Evolutionary conservation across 2,797 vertebrate species (phyloP).

Genomic region (Molossus molossus): DNA sequence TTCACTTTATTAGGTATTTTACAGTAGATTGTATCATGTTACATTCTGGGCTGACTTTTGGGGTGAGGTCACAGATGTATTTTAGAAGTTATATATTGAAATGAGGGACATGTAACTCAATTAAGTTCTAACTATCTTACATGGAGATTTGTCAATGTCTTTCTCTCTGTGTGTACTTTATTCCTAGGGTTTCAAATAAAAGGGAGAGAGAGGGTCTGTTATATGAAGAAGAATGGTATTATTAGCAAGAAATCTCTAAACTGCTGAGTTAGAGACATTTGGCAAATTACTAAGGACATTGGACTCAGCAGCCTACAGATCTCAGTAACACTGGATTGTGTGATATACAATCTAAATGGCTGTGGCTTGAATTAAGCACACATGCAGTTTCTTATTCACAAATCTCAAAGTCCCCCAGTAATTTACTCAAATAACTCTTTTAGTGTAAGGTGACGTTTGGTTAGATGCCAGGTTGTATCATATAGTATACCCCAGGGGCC

Average conservation of each 20-base stretch:
- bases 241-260: conserved; percentile 61
- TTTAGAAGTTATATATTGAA: conserved; percentile 62
- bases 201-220: conserved; percentile 29
- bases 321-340: conserved; percentile 52
- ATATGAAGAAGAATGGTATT: not conserved
- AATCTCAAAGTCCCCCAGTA: conserved; percentile 29
- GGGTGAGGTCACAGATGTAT: conserved; percentile 2
- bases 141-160: conserved; percentile 22
- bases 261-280: conserved; percentile 72
- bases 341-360: conserved; percentile 64
- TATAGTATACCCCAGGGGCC: not conserved
- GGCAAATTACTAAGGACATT: conserved; percentile 75
- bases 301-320: conserved; percentile 34
- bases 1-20: conserved; percentile 67
- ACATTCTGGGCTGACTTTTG: conserved; percentile 1
- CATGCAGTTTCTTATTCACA: conserved; percentile 57
- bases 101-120: conserved; percentile 68
- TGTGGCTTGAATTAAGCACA: conserved; percentile 70
- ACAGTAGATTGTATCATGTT: conserved; percentile 71
- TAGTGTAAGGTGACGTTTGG: conserved; percentile 15
- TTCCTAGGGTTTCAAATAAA: conserved; percentile 63
- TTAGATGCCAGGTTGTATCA: conserved; percentile 53
- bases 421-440: conserved; percentile 64
- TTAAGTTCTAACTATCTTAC: conserved; percentile 67
- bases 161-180: conserved; percentile 11